Conservation (phyloP, 2,888 invertebrate genomes). For the Allolobophora icterica region DNA sequence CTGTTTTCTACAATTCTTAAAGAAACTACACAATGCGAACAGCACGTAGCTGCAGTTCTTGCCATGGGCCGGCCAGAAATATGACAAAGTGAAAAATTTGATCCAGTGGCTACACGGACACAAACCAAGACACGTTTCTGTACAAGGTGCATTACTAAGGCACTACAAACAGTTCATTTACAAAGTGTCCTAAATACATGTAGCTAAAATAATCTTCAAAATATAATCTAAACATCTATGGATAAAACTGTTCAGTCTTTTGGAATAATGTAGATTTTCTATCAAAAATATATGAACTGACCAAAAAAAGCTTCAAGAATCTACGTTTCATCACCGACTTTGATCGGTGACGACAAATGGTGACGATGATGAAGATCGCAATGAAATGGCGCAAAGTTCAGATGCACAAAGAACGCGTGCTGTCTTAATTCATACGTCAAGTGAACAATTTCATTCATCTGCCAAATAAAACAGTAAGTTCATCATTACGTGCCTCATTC, state of each 20-base stretch:
- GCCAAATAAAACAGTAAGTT: not conserved
- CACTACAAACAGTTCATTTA: no score
- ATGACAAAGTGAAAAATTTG: no score
- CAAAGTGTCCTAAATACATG: no score
- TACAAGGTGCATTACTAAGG: no score
- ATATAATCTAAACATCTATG: not conserved
- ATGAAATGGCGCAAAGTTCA: not conserved
- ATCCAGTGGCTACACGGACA: no score
- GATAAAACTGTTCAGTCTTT: not conserved
- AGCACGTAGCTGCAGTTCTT: no score
- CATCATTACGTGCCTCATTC: no score
- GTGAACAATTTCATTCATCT: constrained; percentile 17
- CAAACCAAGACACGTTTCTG: no score
- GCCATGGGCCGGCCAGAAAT: no score
- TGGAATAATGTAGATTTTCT: not conserved
- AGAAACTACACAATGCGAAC: no score
- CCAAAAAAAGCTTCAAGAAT: not conserved
- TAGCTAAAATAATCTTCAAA: not conserved
- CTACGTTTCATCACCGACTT: not conserved
- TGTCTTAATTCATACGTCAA: not conserved
- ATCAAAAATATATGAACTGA: constrained; percentile 6
- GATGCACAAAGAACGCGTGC: not conserved
- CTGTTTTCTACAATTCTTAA: no score
- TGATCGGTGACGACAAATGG: not conserved
- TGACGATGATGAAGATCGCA: not conserved